These are phyloP conservation scores for Escarpia spicata DNA, from an alignment of 2,888 invertebrate species.

Conservation along the genomic window DNA sequence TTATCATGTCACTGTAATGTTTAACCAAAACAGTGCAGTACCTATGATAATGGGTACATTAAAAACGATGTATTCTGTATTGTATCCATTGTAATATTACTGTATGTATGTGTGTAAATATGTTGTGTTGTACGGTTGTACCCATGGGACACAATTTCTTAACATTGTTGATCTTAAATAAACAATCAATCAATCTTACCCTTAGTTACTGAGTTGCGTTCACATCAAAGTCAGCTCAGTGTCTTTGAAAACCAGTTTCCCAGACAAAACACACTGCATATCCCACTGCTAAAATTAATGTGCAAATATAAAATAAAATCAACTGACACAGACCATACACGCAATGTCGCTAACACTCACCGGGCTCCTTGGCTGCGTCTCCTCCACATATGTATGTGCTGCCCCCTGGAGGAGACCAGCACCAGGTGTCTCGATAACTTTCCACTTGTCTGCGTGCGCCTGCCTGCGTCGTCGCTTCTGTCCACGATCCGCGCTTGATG, in stretches of 20 bases:
- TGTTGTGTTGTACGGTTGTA: no score
- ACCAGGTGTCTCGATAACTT: constrained; percentile 34
- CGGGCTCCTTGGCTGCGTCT: constrained; percentile 55
- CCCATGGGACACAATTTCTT: no score
- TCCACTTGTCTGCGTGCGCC: constrained; percentile 43
- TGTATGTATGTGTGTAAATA: no score
- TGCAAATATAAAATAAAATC: not conserved
- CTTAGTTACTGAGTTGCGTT: not conserved
- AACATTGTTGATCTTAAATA: no score
- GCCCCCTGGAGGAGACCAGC: not conserved
- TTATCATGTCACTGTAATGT: no score
- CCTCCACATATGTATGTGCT: constrained; percentile 47
- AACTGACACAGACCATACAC: not conserved
- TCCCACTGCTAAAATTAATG: not conserved
- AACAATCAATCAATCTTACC: no score
- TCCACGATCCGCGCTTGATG: constrained; percentile 53
- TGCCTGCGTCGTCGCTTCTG: constrained; percentile 47
- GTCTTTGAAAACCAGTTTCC: no score
- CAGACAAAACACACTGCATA: not conserved
- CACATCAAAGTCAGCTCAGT: not conserved
- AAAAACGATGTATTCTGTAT: no score
- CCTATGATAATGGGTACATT: no score
- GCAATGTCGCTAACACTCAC: constrained; percentile 42
- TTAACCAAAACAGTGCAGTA: no score
- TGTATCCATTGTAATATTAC: no score